Base-by-base conservation (phyloP, 1,140 invertebrate species). In the Nebria ingens region DNA sequence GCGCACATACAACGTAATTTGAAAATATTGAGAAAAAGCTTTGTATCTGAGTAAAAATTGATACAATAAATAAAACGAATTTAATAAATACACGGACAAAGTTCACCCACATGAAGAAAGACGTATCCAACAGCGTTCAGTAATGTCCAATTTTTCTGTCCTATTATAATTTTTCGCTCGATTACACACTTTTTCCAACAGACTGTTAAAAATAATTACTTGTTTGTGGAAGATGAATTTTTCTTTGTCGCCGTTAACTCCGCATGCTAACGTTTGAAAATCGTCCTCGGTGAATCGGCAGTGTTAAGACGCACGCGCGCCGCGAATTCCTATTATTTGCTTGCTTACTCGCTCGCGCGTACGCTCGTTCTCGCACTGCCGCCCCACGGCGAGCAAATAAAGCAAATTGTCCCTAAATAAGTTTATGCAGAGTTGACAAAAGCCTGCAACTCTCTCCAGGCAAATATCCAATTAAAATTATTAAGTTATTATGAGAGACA, bases 381-480 rank as follows among this genome's bases (percentile, higher is more conserved):
- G 12, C 20, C 12, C 21, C 17, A 51, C 55, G 4, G 19, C 21
- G 23, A 45, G 51, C 51, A 57, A 34, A 53, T 50, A 56, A 52
- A 54, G 45, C 45, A 56, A 57, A 56, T 40, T 52, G 54, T 51
- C 15, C 17, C 51, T 59, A 53, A 54, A 52, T 52, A 51, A 29
- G 57, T 23, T 56, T 51, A 54, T 19, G 52, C n/a, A 50, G 53
- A 53, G 55, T 52, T 45, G 50, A 45, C 40, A 58, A 63, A 59
- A 58, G 60, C 56, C 53, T 13, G 40, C 59, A 55, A 49, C 52
- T 45, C 40, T 45, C 40, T 45, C 17, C 40, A 40, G 53, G 61
- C 58, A 56, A 56, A 58, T 55, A 56, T 64, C 63, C 63, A 64
- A 64, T 64, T 64, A 64, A 62, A 61, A 64, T 64, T 64, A 64